Evolutionary conservation across 1,140 invertebrate genomes (phyloP).

Genomic region (Parasteatoda tepidariorum): DNA sequence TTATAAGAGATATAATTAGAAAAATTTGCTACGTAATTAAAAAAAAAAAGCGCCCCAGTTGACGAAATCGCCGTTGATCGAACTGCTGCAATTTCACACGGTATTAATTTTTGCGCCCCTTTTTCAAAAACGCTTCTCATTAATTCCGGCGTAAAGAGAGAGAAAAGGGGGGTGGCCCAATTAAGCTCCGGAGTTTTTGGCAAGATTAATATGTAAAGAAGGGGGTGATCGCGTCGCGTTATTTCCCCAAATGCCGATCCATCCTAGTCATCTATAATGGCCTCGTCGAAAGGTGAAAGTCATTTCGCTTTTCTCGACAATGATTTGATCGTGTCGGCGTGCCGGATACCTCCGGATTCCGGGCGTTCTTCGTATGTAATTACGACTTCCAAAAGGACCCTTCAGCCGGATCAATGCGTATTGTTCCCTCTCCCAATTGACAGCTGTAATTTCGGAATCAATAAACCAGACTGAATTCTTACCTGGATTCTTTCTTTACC

Average conservation of each 20-base stretch:
- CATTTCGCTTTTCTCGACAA: background rate
- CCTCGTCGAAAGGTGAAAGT: background rate
- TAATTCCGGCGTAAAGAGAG: constrained; percentile 1
- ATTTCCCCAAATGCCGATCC: constrained; percentile 32
- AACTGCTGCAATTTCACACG: constrained; percentile 41
- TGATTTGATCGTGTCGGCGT: constrained; percentile 28
- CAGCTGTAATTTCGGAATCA: constrained; percentile 58
- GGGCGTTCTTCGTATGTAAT: constrained; percentile 37
- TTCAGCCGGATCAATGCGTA: constrained; percentile 33
- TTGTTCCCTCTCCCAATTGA: constrained; percentile 42
- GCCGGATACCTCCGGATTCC: constrained; percentile 34
- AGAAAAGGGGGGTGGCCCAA: constrained; percentile 1
- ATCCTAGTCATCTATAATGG: constrained; percentile 24
- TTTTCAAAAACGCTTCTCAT: constrained; percentile 23
- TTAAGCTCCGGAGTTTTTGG: constrained; percentile 17
- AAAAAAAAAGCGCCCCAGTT: background rate
- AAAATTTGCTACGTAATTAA: constrained; percentile 47
- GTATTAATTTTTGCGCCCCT: constrained; percentile 29
- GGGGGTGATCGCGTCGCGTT: constrained; percentile 5
- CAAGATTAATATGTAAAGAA: constrained; percentile 60
- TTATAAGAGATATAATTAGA: constrained; percentile 26
- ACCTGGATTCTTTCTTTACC: constrained; percentile 22
- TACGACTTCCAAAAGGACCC: constrained; percentile 2
- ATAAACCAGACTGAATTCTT: constrained; percentile 9
- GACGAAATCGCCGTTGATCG: background rate